Evolutionary conservation across 2,888 invertebrate genomes (phyloP).

Genomic region (Pteria penguin): DNA sequence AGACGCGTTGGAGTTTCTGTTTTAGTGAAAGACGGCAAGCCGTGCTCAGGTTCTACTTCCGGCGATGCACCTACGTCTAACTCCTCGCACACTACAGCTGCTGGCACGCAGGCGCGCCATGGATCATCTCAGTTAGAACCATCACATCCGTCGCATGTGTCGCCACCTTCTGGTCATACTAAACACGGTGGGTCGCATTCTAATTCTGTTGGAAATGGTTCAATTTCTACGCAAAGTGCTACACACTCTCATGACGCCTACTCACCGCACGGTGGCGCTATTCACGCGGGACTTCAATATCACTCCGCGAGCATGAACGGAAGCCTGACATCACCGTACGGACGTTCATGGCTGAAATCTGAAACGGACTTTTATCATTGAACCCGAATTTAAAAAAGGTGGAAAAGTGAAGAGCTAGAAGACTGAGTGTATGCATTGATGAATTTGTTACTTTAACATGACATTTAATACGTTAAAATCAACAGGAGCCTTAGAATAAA

Average conservation of each 20-base stretch:
- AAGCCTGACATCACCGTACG: slow-evolving; percentile 66
- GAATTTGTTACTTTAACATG: neutral
- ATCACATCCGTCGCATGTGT: slow-evolving; percentile 38
- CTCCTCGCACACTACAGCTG: slow-evolving; percentile 35
- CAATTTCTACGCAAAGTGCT: slow-evolving; percentile 58
- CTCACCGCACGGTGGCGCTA: slow-evolving; percentile 55
- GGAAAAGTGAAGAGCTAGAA: slow-evolving; percentile 4
- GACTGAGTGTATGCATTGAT: neutral
- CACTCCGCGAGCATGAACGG: slow-evolving; percentile 67
- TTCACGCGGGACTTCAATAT: slow-evolving; percentile 67
- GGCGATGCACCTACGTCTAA: slow-evolving; percentile 51
- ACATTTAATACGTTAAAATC: slow-evolving; percentile 3
- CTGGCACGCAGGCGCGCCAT: slow-evolving; percentile 48
- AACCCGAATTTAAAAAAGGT: neutral
- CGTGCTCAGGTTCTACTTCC: slow-evolving; percentile 79
- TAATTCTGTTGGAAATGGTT: slow-evolving; percentile 45
- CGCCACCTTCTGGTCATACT: slow-evolving; percentile 53
- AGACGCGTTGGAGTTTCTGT: slow-evolving; percentile 80
- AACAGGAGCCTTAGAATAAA: neutral
- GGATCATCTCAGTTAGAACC: slow-evolving; percentile 41
- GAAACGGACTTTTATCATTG: slow-evolving; percentile 23
- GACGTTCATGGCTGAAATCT: slow-evolving; percentile 67
- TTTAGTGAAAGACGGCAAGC: slow-evolving; percentile 82
- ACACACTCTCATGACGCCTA: slow-evolving; percentile 50
- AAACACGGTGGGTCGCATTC: slow-evolving; percentile 48